Percentiles rank a stretch among this genome's conserved stretches.
These are phyloP conservation scores for Syngnathus scovelli DNA, from an alignment of 2,113 vertebrate genomes.

Conservation along the genomic window DNA sequence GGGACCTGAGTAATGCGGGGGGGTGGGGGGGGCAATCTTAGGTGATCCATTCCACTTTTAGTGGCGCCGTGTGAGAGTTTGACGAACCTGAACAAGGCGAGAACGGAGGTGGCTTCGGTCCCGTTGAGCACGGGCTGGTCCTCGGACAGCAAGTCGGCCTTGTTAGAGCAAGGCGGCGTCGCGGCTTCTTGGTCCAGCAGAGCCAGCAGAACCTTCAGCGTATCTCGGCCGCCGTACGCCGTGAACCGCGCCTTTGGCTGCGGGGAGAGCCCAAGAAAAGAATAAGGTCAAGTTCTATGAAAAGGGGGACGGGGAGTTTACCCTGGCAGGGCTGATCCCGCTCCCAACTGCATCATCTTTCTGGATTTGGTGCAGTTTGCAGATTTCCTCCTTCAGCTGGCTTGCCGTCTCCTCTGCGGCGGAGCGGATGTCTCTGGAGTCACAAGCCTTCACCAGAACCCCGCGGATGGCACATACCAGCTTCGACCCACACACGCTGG, in stretches of 20 bases:
- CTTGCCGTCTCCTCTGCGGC: constrained; percentile 75
- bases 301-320: constrained; percentile 57
- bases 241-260: constrained; percentile 87
- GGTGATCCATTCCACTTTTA: not conserved
- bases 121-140: constrained; percentile 63
- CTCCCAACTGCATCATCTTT: constrained; percentile 50
- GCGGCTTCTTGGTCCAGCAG: constrained; percentile 87
- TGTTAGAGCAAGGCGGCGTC: constrained; percentile 73
- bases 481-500: constrained; percentile 76
- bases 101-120: constrained; percentile 60
- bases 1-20: constrained; percentile 73
- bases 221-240: constrained; percentile 82
- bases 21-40: not conserved
- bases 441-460: constrained; percentile 79
- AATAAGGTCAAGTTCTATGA: not conserved
- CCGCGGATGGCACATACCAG: constrained; percentile 81
- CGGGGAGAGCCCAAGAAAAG: constrained; percentile 15
- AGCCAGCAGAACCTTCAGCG: constrained; percentile 77
- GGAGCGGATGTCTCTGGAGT: constrained; percentile 70
- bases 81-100: constrained; percentile 77
- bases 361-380: constrained; percentile 73
- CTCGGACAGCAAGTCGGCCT: constrained; percentile 78
- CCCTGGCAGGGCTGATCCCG: constrained; percentile 88
- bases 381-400: constrained; percentile 81
- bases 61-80: no score